A percentile compares a stretch with the other conserved stretches of the same genome.
Evolutionary conservation across 2,797 vertebrate genomes (phyloP).

Genomic region (Acipenser transmontanus): DNA sequence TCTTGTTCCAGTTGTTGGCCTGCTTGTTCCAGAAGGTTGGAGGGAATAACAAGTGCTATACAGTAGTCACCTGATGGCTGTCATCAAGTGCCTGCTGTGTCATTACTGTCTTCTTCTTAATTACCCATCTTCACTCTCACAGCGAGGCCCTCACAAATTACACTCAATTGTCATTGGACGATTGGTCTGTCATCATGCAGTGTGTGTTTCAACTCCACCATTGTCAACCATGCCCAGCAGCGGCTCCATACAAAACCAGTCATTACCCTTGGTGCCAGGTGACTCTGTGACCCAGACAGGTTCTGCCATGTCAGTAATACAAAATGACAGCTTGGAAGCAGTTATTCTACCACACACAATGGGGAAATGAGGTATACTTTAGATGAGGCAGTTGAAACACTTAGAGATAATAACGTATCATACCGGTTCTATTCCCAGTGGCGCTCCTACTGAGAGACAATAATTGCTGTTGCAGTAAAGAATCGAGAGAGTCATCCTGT

Average conservation of each 20-base stretch:
- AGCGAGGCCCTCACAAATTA: slow-evolving; percentile 71
- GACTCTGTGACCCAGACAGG: slow-evolving; percentile 72
- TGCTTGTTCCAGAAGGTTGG: slow-evolving; percentile 31
- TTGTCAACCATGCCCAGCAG: slow-evolving; percentile 44
- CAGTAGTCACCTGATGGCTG: slow-evolving; percentile 55
- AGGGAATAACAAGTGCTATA: slow-evolving; percentile 38
- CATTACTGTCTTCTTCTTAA: slow-evolving; percentile 64
- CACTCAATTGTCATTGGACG: slow-evolving; percentile 59
- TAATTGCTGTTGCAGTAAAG: slow-evolving; percentile 2
- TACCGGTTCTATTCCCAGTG: background rate
- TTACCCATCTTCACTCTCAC: slow-evolving; percentile 50
- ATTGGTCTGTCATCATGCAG: slow-evolving; percentile 62
- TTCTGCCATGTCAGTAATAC: slow-evolving; percentile 59
- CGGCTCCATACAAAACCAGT: slow-evolving; percentile 36
- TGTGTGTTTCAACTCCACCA: slow-evolving; percentile 56
- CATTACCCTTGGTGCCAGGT: slow-evolving; percentile 71
- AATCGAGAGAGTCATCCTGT: background rate
- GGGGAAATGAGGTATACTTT: slow-evolving; percentile 30
- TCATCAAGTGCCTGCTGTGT: slow-evolving; percentile 49
- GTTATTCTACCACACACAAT: slow-evolving; percentile 26
- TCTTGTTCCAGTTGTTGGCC: slow-evolving; percentile 21
- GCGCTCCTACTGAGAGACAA: slow-evolving; percentile 3
- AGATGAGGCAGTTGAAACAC: slow-evolving; percentile 5
- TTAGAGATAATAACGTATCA: background rate
- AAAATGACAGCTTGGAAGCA: slow-evolving; percentile 48